phyloP scores from a whole-genome alignment of 2,113 vertebrate species.

The Prunella fulvescens region DNA sequence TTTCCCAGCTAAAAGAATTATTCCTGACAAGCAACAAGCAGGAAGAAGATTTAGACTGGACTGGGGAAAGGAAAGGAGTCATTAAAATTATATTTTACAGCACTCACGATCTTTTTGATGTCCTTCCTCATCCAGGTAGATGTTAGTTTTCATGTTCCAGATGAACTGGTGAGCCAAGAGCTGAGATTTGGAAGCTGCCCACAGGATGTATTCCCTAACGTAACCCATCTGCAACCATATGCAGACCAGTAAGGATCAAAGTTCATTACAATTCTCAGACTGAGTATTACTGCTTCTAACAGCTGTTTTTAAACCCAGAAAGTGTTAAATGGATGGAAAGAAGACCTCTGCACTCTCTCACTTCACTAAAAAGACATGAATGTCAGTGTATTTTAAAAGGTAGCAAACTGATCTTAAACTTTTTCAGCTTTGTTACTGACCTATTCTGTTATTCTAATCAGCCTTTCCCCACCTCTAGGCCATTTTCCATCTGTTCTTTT shows the following conservation, averaged over 20 bases:
- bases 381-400: not conserved
- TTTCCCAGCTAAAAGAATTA: not conserved
- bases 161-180: conserved; percentile 96
- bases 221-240: conserved; percentile 89
- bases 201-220: conserved; percentile 93
- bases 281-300: not conserved
- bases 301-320: not conserved
- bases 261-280: not conserved
- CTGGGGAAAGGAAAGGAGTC: not conserved
- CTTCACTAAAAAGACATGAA: not conserved
- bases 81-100: not conserved
- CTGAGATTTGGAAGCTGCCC: conserved; percentile 94
- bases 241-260: not conserved
- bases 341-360: not conserved
- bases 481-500: not conserved
- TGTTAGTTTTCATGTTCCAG: conserved; percentile 99
- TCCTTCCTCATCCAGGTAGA: conserved; percentile 90
- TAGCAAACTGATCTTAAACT: not conserved
- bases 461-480: not conserved
- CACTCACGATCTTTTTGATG: conserved; percentile 93
- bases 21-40: not conserved
- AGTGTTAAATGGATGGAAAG: not conserved
- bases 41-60: not conserved
- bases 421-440: not conserved
- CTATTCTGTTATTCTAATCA: not conserved